Evolutionary conservation across 2,888 invertebrate genomes (phyloP).

Genomic region (Volucella bombylans): DNA sequence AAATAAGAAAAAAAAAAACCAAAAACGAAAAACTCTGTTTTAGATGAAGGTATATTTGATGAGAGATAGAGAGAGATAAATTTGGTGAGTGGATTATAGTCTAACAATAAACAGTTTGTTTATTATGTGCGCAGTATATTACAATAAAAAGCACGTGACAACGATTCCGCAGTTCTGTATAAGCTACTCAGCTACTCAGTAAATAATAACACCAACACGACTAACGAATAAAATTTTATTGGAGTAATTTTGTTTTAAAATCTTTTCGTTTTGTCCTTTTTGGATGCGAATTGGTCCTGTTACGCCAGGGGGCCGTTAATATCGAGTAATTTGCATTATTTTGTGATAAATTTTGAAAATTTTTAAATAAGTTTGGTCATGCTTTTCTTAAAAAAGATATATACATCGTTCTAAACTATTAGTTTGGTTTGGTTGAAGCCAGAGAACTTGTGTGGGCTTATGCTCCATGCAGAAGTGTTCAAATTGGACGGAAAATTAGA

Average conservation of each 20-base stretch:
- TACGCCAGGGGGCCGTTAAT: too few relatives aligned
- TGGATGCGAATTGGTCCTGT: background rate
- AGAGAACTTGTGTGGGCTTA: too few relatives aligned
- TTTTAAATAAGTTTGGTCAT: too few relatives aligned
- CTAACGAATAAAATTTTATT: background rate
- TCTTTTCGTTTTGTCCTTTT: background rate
- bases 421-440: too few relatives aligned
- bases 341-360: too few relatives aligned
- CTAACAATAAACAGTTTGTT: background rate
- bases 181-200: constrained; percentile 3
- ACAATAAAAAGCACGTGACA: constrained; percentile 12
- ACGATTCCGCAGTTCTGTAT: constrained; percentile 6
- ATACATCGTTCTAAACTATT: too few relatives aligned
- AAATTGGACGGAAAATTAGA: too few relatives aligned
- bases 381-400: too few relatives aligned
- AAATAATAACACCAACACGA: constrained; percentile 3
- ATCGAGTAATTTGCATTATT: too few relatives aligned
- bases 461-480: too few relatives aligned
- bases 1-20: too few relatives aligned
- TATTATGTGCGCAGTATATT: background rate
- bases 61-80: background rate
- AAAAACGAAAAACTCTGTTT: too few relatives aligned
- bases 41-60: background rate
- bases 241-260: background rate
- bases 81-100: background rate